phyloP scores from a whole-genome alignment of 1,140 invertebrate genomes.

The Hydropsyche tenuis region DNA sequence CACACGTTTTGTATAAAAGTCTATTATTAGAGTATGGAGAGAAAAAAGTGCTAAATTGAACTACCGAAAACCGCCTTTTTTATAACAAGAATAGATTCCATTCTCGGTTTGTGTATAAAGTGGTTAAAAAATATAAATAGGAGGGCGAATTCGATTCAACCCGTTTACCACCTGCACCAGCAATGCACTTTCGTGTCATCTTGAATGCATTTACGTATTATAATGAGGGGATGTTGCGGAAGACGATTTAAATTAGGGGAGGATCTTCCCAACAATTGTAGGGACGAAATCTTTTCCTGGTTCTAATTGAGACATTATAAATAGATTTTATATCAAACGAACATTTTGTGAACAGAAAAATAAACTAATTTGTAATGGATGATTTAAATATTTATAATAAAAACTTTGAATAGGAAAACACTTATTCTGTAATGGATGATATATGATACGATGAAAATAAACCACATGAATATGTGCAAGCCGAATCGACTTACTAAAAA shows the following conservation, averaged over 20 bases:
- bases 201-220: slow-evolving; percentile 19
- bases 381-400: no score
- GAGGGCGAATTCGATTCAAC: slow-evolving; percentile 30
- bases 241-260: slow-evolving; percentile 32
- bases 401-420: no score
- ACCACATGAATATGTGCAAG: no score
- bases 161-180: slow-evolving; percentile 31
- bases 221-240: slow-evolving; percentile 6
- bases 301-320: slow-evolving; percentile 14
- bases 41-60: no score
- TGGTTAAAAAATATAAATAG: slow-evolving; percentile 10
- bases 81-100: not conserved
- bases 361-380: no score
- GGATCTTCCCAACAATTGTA: not conserved
- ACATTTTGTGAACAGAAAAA: no score
- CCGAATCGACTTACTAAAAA: no score
- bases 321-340: not conserved
- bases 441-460: no score
- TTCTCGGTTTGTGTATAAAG: no score
- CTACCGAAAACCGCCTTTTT: no score
- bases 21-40: no score
- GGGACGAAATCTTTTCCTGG: not conserved
- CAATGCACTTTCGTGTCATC: slow-evolving; percentile 22
- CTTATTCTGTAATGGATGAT: no score
- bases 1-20: not conserved